Base-by-base conservation (phyloP, 2,888 invertebrate genomes). In the Scaptomyza reducta region DNA sequence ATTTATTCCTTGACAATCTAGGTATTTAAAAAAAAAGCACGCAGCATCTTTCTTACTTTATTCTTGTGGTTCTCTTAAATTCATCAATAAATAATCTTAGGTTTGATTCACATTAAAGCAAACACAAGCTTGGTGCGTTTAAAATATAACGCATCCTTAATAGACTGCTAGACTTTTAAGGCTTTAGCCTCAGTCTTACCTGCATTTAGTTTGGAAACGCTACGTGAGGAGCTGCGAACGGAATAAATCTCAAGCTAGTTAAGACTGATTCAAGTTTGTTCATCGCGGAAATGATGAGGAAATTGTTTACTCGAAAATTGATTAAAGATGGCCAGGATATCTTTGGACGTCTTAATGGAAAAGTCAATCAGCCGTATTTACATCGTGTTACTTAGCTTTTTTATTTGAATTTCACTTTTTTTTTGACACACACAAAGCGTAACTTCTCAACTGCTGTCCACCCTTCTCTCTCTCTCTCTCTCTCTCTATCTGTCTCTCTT, bases 301-400 rank as follows among this genome's bases (percentile, higher is more conserved):
- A 87, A 87, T 87, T 84, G 81, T 80, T 65, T 71, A 70, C 74
- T 66, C 55, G 60, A 42, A 70, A 87, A 82, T 82, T 84, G 84
- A 80, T 84, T 84, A 77, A 75, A 78, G 75, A 77, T 86, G 80
- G 70, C 72, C 62, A 57, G 63, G 59, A 64, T 62, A 58, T 18
- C 61, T 44, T 59, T 61, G 51, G 45, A 60, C 50, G 41, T 64
- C 46, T 57, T 63, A 71, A 78, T 64, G 75, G 57, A 64, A 65
- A 75, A 85, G 59, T 70, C 75, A 69, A 58, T 77, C 66, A 49
- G 40, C 7, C 11, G 9, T 7, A 11, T 35, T 35, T 50, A 35
- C 35, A 35, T 38, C 41, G 63, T 59, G 58, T 55, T 53, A 53
- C 56, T 60, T 41, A 45, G 64, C 64, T 58, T 63, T 40, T 76